Percentiles rank a stretch among this genome's conserved stretches.
phyloP scores from a whole-genome alignment of 1,140 invertebrate species.

The Zaprionus tsacasi region DNA sequence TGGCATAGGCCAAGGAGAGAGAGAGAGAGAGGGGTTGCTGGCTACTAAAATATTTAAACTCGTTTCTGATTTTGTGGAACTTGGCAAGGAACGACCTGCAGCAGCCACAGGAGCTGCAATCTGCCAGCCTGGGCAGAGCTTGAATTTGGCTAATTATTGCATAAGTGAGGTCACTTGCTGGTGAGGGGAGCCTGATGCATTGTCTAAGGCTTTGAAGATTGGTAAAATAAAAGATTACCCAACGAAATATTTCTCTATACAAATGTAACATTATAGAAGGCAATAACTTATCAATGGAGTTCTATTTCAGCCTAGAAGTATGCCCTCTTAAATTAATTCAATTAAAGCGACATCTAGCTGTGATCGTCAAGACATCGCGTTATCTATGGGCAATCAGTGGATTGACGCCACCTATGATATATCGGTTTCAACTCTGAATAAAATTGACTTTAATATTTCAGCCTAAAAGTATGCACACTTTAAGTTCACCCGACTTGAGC shows the following conservation, averaged over 20 bases:
- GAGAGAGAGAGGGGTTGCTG: not conserved
- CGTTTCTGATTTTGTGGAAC: conserved; percentile 51
- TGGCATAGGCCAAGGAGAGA: not conserved
- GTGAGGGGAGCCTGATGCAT: not conserved
- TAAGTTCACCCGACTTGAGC: too few species aligned
- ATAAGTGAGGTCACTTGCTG: conserved; percentile 33
- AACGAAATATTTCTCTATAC: not conserved
- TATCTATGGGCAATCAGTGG: too few species aligned
- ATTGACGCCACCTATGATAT: too few species aligned
- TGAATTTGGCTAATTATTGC: conserved; percentile 70
- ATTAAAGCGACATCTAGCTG: too few species aligned
- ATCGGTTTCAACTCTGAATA: too few species aligned
- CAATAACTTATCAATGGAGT: too few species aligned
- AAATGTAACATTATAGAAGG: not conserved
- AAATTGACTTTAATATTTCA: too few species aligned
- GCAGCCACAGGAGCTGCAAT: not conserved
- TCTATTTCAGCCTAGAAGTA: too few species aligned
- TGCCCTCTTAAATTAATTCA: too few species aligned
- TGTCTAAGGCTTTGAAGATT: not conserved
- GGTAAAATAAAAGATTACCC: not conserved
- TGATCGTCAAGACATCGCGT: too few species aligned
- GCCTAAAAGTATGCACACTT: too few species aligned
- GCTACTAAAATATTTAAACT: conserved; percentile 68
- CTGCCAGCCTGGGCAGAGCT: conserved; percentile 3
- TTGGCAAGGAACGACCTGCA: conserved; percentile 4